A percentile compares a stretch with the other conserved stretches of the same genome.
These are phyloP conservation scores for Melikaiella ostensackeni DNA, from an alignment of 2,888 invertebrate species.

Conservation along the genomic window DNA sequence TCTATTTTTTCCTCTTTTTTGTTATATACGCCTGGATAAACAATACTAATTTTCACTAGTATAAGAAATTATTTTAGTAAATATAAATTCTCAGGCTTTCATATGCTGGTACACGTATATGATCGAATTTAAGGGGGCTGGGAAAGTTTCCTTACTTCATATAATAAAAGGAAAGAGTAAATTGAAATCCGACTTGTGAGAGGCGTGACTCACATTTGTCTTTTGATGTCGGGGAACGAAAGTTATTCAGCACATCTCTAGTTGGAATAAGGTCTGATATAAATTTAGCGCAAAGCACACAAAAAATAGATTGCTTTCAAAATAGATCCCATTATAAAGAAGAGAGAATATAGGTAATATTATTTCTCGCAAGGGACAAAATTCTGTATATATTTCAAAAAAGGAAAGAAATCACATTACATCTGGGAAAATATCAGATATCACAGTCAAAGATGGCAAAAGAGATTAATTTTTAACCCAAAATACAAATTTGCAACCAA, in stretches of 20 bases:
- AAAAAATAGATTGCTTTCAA: not conserved
- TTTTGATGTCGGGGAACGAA: not conserved
- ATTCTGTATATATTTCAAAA: not conserved
- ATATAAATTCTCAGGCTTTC: no score
- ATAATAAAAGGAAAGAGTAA: not conserved
- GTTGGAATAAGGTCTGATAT: not conserved
- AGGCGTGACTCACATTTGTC: slow-evolving; percentile 7
- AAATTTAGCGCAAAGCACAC: not conserved
- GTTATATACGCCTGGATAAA: no score
- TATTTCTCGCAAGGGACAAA: not conserved
- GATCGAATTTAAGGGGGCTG: no score
- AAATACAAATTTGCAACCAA: no score
- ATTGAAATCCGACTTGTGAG: not conserved
- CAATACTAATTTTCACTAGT: no score
- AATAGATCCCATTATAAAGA: not conserved
- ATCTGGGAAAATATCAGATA: not conserved
- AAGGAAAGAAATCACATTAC: not conserved
- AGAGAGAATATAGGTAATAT: not conserved
- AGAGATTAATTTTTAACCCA: no score
- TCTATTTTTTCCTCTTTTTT: no score
- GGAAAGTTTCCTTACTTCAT: no score
- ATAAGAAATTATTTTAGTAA: no score
- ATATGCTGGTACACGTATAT: no score
- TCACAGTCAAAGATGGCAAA: no score
- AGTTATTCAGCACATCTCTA: not conserved